These are phyloP conservation scores for Episyrphus balteatus DNA, from an alignment of 1,140 invertebrate genomes.

Conservation along the genomic window DNA sequence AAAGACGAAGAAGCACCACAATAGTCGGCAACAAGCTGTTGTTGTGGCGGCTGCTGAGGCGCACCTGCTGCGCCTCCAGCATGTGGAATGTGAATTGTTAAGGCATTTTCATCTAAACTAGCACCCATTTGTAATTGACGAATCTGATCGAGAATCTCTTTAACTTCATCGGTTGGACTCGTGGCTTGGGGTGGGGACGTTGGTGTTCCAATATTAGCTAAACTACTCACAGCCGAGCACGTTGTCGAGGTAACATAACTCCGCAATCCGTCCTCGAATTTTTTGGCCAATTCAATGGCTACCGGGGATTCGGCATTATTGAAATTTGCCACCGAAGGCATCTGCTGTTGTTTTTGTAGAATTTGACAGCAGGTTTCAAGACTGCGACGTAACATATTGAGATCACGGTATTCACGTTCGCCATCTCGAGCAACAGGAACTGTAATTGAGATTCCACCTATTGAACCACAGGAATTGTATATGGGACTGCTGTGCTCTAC, in stretches of 20 bases:
- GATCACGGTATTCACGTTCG: conserved; percentile 8
- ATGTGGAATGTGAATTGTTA: no score
- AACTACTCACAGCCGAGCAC: conserved; percentile 53
- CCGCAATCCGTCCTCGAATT: conserved; percentile 5
- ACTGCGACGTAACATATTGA: conserved; percentile 13
- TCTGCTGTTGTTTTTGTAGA: conserved; percentile 12
- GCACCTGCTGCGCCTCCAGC: no score
- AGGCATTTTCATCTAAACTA: conserved; percentile 18
- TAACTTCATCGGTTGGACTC: conserved; percentile 59
- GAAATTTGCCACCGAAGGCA: conserved; percentile 1
- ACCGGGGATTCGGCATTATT: conserved; percentile 8
- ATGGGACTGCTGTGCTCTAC: conserved; percentile 3
- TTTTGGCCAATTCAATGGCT: conserved; percentile 7
- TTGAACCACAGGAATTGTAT: conserved; percentile 12
- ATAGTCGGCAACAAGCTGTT: neutral
- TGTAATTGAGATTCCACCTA: conserved; percentile 11
- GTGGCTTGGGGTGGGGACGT: conserved; percentile 66
- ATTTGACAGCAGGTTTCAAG: conserved; percentile 29
- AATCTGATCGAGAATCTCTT: conserved; percentile 55
- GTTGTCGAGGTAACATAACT: conserved; percentile 40
- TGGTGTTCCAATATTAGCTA: conserved; percentile 47
- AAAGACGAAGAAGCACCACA: neutral
- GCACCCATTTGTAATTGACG: conserved; percentile 45
- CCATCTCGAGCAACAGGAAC: conserved; percentile 3
- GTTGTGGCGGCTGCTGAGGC: neutral